These are phyloP conservation scores for Gymnoscelis rufifasciata DNA, from an alignment of 2,888 invertebrate species.

Conservation along the genomic window DNA sequence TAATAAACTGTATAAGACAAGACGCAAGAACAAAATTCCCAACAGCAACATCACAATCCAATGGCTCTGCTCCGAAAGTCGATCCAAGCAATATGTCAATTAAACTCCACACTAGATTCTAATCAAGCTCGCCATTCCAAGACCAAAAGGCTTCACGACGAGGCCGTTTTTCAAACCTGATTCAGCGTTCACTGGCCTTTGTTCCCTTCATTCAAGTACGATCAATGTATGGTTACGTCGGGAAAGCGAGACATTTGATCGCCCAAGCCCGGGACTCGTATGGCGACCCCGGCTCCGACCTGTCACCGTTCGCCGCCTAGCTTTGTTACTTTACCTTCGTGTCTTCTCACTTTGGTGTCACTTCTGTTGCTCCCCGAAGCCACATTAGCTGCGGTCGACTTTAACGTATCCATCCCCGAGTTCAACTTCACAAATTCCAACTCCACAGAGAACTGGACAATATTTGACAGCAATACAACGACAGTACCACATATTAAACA, in stretches of 20 bases:
- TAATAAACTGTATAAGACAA: constrained; percentile 46
- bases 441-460: constrained; percentile 57
- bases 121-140: constrained; percentile 58
- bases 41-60: constrained; percentile 45
- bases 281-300: constrained; percentile 73
- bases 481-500: constrained; percentile 57
- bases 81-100: constrained; percentile 68
- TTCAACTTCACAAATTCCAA: constrained; percentile 51
- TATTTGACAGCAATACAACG: constrained; percentile 53
- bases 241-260: constrained; percentile 54
- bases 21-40: constrained; percentile 39
- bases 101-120: constrained; percentile 56
- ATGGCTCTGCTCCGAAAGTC: constrained; percentile 60
- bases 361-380: constrained; percentile 52
- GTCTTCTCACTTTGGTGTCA: constrained; percentile 69
- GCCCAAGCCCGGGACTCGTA: constrained; percentile 72
- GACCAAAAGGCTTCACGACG: constrained; percentile 60
- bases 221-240: constrained; percentile 72
- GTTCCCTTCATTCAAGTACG: constrained; percentile 39
- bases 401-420: constrained; percentile 44
- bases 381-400: constrained; percentile 50
- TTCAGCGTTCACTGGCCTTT: constrained; percentile 32
- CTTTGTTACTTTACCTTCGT: constrained; percentile 78
- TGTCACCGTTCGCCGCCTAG: constrained; percentile 71
- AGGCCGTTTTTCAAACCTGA: constrained; percentile 70